Evolutionary conservation across 2,113 vertebrate genomes (phyloP), one percentile per base, ranked within the genome.

Genomic region (Hippocampus barbouri): DNA sequence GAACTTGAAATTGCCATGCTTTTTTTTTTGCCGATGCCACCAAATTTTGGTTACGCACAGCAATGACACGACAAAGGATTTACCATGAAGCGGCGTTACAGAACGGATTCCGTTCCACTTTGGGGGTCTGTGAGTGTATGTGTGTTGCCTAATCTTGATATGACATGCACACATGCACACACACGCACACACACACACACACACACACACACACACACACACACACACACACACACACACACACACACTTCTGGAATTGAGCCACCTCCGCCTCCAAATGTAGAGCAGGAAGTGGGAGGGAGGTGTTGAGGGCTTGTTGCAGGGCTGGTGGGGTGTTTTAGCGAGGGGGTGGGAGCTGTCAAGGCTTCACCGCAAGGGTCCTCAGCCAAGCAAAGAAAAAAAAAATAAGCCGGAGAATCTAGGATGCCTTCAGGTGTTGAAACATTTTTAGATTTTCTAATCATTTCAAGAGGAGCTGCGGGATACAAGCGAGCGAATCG

Each of bases 381-480:
- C 83, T 86, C 83, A 80, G 85, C 86, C 78, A 77, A 79, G 81
- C 85, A 88, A 86, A 34, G 25, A 9, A 34, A 61, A 18, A 34
- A 61, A 90, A 88, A 88, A 87, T 85, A 86, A 89, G 85, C 82
- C 89, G 88, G 77, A 85, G 87, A 92, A 92, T 91, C 86, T 92
- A 89, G 91, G 90, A 90, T 92, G 91, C 91, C 92, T 91, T 87
- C 85, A 90, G 91, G 92, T 90, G 86, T 88, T 90, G 86, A 89
- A 92, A 88, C 88, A 92, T 93, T 92, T 93, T 92, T 93, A 92
- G 90, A 91, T 89, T 93, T 92, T 91, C 90, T 47, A 92, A 93
- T 93, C 87, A 92, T 92, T 92, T 90, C 86, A 89, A 91, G 84
- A 81, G 85, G 76, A 45, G 90, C 91, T 90, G 79, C 85, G 81